Evolutionary conservation across 2,888 invertebrate genomes (phyloP).

Genomic region (Epinotia bilunana): DNA sequence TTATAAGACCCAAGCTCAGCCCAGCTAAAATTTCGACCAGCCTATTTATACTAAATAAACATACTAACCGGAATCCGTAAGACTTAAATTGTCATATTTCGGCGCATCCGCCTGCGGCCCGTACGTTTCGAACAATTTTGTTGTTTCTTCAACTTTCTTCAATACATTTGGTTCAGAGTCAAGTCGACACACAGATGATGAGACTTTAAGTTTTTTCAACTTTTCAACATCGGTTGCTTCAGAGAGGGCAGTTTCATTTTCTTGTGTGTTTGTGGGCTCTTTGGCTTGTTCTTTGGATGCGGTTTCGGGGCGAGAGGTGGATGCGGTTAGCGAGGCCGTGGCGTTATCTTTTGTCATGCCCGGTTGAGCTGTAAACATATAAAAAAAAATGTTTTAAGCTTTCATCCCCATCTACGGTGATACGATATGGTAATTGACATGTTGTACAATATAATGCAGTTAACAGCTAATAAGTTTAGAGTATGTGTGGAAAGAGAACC

Average conservation of each 20-base stretch:
- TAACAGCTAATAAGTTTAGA: not conserved
- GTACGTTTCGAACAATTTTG: not conserved
- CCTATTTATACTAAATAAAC: not conserved
- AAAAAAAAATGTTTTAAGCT: not conserved
- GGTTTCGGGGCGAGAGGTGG: not conserved
- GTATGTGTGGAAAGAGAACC: no score
- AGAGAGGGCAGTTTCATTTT: not conserved
- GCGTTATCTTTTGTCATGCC: not conserved
- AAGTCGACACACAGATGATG: not conserved
- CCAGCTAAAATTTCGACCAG: not conserved
- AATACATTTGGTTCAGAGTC: not conserved
- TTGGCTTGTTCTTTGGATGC: not conserved
- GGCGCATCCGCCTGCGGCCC: not conserved
- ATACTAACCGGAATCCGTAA: not conserved
- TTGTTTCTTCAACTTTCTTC: constrained; percentile 5
- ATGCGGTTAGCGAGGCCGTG: not conserved
- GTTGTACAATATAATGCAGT: no score
- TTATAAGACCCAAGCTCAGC: not conserved
- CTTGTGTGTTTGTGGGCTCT: not conserved
- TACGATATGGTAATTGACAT: no score
- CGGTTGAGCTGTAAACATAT: not conserved
- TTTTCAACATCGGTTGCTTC: not conserved
- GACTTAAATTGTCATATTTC: not conserved
- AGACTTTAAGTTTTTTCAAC: not conserved
- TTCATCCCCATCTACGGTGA: no score